Evolutionary conservation across 2,888 invertebrate species (phyloP), one percentile per base, ranked within the genome.

Genomic region (Drosophila fulvimacula): DNA sequence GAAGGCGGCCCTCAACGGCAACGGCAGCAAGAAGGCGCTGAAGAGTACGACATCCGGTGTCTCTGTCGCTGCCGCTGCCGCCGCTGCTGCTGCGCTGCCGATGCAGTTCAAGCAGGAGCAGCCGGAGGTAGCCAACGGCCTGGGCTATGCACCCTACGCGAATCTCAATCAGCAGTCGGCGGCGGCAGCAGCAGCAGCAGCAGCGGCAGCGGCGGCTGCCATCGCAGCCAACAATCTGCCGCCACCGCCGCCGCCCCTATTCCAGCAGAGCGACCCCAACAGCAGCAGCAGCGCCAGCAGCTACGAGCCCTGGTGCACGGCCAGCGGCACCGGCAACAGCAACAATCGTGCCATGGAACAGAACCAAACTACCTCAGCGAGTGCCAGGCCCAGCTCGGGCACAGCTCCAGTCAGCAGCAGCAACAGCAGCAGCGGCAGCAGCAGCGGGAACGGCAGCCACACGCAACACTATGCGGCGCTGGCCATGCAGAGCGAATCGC

Each of bases 401-500:
- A 27, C 48, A 44, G 46, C 62, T 24, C 39, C 57, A 32, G 41
- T 55, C 76, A 75, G 11, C 27, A 44, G 55, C 76, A 75, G 11
- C 27, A 46, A 2, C 72, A 60, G 39, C 55, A 65, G 56, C 76
- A 78, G 44, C 87, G 90, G 39, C 57, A 70, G 11, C 15, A 15
- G 15, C 76, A 51, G 32, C 58, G 57, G 55, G 73, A 76, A 39
- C 87, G 90, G 44, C 19, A 53, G n/a, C 30, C 76, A 63, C 24
- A 62, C 69, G 57, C 76, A 80, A 46, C 89, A 91, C 27, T 91
- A 90, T 41, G 89, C 91, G n/a, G 81, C 86, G 0, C 70, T 91
- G 21, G 89, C 91, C 30, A 89, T 91, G 89, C 91, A 91, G 69
- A 91, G 85, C 52, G 91, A 91, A 42, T 83, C 91, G 0, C 91